Conservation (phyloP, 1,140 invertebrate genomes). For the Acromyrmex echinatior region DNA sequence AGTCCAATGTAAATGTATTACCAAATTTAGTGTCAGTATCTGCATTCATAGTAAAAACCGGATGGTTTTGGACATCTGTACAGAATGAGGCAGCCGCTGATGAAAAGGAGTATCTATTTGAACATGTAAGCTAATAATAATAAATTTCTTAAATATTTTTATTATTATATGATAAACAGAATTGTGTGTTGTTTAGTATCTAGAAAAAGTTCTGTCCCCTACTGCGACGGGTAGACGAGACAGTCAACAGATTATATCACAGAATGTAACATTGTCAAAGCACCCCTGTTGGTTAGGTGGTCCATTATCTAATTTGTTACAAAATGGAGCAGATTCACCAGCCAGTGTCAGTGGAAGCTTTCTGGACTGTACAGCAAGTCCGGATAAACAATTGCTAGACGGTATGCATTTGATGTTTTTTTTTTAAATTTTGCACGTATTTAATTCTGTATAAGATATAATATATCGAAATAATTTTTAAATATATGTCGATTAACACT, state of each 20-base stretch:
- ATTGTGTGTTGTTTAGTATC: slow-evolving; percentile 85
- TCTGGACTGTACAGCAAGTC: slow-evolving; percentile 94
- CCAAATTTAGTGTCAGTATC: slow-evolving; percentile 88
- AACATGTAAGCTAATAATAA: slow-evolving; percentile 88
- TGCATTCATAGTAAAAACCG: slow-evolving; percentile 93
- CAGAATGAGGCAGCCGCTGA: slow-evolving; percentile 97
- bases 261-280: slow-evolving; percentile 84
- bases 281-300: slow-evolving; percentile 92
- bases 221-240: slow-evolving; percentile 84
- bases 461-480: background rate
- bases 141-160: slow-evolving; percentile 49
- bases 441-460: background rate
- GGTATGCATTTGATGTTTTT: slow-evolving; percentile 80
- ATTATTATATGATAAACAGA: slow-evolving; percentile 8
- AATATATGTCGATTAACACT: background rate
- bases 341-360: slow-evolving; percentile 94
- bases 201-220: slow-evolving; percentile 88
- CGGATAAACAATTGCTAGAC: slow-evolving; percentile 89
- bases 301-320: slow-evolving; percentile 87
- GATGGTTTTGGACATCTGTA: slow-evolving; percentile 99
- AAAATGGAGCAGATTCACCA: slow-evolving; percentile 87
- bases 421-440: slow-evolving; percentile 32
- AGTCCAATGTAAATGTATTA: slow-evolving; percentile 90
- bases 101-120: slow-evolving; percentile 95
- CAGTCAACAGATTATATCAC: slow-evolving; percentile 85